phyloP scores from a whole-genome alignment of 2,113 vertebrate genomes.

The Pseudolaguvia tuberculata region DNA sequence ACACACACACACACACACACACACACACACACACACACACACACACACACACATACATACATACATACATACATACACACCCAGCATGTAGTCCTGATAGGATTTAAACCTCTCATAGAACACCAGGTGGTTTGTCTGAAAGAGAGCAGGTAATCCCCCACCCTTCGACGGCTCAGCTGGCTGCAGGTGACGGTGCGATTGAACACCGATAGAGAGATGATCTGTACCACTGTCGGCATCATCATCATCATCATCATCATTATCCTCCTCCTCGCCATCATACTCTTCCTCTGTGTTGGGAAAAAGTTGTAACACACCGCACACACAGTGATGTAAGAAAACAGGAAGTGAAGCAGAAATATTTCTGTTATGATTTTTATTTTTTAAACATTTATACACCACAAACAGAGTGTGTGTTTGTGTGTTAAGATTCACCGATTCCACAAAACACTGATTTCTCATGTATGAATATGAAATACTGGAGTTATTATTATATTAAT shows the following conservation, averaged over 20 bases:
- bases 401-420: no score
- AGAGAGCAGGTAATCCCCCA: constrained; percentile 73
- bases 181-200: constrained; percentile 63
- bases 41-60: not conserved
- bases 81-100: constrained; percentile 92
- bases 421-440: not conserved
- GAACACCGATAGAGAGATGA: constrained; percentile 59
- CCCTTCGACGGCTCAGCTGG: constrained; percentile 60
- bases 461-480: not conserved
- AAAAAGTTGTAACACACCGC: constrained; percentile 48
- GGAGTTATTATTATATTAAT: not conserved
- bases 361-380: not conserved
- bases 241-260: constrained; percentile 38
- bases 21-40: constrained; percentile 22
- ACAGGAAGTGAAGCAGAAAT: not conserved
- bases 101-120: constrained; percentile 89
- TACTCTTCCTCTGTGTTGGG: constrained; percentile 51
- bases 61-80: constrained; percentile 54
- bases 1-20: not conserved
- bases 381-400: not conserved
- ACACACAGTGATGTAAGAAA: not conserved
- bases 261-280: constrained; percentile 25
- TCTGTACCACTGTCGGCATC: constrained; percentile 70
- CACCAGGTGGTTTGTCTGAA: constrained; percentile 80
- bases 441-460: not conserved